These are phyloP conservation scores for Bolinopsis microptera DNA, from an alignment of 37 sponge, comb jelly and placozoan genomes.

Conservation along the genomic window DNA sequence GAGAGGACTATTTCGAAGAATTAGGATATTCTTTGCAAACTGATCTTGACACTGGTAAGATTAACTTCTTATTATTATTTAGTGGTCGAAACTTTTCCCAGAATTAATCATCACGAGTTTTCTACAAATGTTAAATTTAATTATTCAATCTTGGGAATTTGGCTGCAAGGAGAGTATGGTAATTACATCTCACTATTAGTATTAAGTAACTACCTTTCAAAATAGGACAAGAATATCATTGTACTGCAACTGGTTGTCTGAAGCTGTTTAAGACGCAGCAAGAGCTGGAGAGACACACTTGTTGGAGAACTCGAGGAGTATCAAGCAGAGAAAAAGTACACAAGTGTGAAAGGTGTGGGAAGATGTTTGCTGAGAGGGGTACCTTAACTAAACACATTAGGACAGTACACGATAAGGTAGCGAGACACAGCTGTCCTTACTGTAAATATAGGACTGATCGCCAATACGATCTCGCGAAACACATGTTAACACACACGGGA, in stretches of 20 bases:
- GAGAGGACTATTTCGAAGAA: no score
- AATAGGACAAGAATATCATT: neutral
- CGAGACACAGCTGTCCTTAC: neutral
- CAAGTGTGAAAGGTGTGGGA: neutral
- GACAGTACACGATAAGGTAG: neutral
- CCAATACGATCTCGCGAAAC: neutral
- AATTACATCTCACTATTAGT: no score
- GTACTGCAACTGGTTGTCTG: neutral
- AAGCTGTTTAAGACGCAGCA: neutral
- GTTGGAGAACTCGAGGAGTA: neutral
- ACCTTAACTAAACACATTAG: neutral
- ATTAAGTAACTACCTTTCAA: neutral
- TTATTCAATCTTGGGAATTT: no score
- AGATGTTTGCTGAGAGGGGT: neutral
- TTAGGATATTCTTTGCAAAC: no score
- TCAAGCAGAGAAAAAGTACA: neutral
- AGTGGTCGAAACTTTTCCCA: no score
- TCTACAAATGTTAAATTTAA: neutral
- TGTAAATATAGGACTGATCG: conserved; percentile 7
- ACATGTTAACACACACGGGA: conserved; percentile 1
- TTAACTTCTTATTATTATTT: no score
- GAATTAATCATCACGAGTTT: no score
- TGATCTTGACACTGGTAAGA: no score
- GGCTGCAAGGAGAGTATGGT: no score
- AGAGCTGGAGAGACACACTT: neutral